Base-by-base conservation (phyloP, 2,888 invertebrate species). In the Amblyteles armatorius region DNA sequence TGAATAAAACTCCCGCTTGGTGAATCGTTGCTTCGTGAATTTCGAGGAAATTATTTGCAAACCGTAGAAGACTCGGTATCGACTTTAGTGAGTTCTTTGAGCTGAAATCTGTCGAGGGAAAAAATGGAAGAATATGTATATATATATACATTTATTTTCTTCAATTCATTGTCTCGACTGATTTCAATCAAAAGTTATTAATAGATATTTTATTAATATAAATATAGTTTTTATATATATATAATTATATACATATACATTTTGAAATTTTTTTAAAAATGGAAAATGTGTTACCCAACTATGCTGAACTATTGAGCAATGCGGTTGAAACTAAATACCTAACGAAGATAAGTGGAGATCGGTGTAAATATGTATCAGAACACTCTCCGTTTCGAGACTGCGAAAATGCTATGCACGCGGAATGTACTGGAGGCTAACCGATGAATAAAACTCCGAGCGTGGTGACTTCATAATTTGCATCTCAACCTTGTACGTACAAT, bases 381-480 rank as follows among this genome's bases (percentile, higher is more conserved):
- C 36, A 50, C 48, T 48, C 48, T 69, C 50, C 48, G 44, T 33
- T 33, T 63, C 29, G 29, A 9, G 57, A 57, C 57, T 57, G 26
- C 26, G 26, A 11, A 57, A 26, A 57, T 57, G 26, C 22, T 3
- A 26, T 57, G 22, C 26, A 57, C 57, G 26, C 57, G 26, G 57
- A 57, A 26, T 11, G 26, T 26, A 13, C 4, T 9, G 57, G 57
- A 22, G 22, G 55, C 22, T 55, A 55, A 22, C 60, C n/a, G 63
- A 78, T 65, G 84, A 71, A 84, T 79, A 84, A 84, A 84, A 67
- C 78, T 71, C 65, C 44, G 72, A 74, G 68, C 68, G 63, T 22
- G 65, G 74, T 11, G 81, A 78, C 81, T 78, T 60, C 19, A 78
- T 82, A 82, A 84, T 84, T 81, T 84, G 81, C 81, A 50, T 78